phyloP scores from a whole-genome alignment of 2,888 invertebrate genomes.

The Prosopocoilus inquinatus region DNA sequence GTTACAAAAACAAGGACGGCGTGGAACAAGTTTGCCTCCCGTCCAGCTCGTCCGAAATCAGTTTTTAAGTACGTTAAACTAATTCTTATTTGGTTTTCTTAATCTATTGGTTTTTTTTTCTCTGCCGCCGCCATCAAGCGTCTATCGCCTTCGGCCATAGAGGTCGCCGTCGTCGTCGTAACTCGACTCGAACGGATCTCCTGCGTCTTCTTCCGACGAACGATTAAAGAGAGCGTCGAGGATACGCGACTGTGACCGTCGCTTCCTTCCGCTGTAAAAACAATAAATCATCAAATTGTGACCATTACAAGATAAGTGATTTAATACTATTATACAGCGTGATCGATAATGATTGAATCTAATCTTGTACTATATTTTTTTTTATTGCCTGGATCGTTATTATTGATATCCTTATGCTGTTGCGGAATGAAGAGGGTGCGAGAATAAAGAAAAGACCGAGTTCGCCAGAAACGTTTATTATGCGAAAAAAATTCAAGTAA shows the following conservation, averaged over 20 bases:
- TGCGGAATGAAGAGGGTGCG: too few relatives aligned
- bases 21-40: too few relatives aligned
- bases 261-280: conserved; percentile 42
- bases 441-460: neutral
- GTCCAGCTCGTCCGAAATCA: too few relatives aligned
- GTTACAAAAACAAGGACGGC: too few relatives aligned
- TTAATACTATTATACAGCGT: too few relatives aligned
- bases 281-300: neutral
- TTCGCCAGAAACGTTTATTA: too few relatives aligned
- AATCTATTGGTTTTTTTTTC: neutral
- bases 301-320: too few relatives aligned
- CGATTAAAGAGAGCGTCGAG: conserved; percentile 32
- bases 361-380: too few relatives aligned
- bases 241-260: conserved; percentile 37
- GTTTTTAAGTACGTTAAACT: neutral
- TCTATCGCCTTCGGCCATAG: conserved; percentile 16
- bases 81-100: neutral
- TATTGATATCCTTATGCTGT: conserved; percentile 5
- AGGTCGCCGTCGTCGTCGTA: conserved; percentile 23
- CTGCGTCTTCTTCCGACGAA: conserved; percentile 27
- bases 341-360: too few relatives aligned
- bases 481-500: too few relatives aligned
- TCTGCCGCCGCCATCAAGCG: neutral
- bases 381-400: too few relatives aligned
- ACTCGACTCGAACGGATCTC: conserved; percentile 17